phyloP scores from a whole-genome alignment of 2,797 vertebrate genomes.

The Eleutherodactylus coqui region DNA sequence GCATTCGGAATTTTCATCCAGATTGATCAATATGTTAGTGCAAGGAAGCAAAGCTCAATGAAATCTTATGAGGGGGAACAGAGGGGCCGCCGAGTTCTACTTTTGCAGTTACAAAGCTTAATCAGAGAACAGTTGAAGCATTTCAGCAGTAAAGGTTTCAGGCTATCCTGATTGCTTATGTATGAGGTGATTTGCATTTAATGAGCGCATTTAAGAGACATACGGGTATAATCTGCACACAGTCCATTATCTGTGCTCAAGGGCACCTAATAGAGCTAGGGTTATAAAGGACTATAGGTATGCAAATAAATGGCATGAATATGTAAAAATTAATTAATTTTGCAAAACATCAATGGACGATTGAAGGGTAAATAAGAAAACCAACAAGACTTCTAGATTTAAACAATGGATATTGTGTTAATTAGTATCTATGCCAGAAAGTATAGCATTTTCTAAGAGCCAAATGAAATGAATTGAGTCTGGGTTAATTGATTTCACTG shows the following conservation, averaged over 20 bases:
- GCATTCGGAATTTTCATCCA: constrained; percentile 65
- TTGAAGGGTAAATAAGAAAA: background rate
- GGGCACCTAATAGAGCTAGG: constrained; percentile 44
- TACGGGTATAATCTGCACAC: constrained; percentile 46
- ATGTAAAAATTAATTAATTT: constrained; percentile 35
- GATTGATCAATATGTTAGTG: constrained; percentile 63
- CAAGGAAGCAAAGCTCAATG: constrained; percentile 57
- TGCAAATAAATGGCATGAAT: constrained; percentile 46
- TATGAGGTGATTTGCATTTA: constrained; percentile 58
- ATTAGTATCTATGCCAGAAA: constrained; percentile 7
- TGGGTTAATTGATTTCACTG: constrained; percentile 30
- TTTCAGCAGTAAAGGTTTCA: constrained; percentile 45
- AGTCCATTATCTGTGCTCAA: constrained; percentile 56
- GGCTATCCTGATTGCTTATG: constrained; percentile 56
- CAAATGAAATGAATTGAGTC: background rate
- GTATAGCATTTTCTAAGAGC: background rate
- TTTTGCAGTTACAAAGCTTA: constrained; percentile 26
- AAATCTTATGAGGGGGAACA: constrained; percentile 19
- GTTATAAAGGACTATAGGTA: constrained; percentile 17
- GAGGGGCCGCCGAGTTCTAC: constrained; percentile 8
- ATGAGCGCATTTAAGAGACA: constrained; percentile 47
- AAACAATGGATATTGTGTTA: constrained; percentile 4
- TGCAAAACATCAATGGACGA: constrained; percentile 8
- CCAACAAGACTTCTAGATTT: background rate
- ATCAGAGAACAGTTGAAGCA: constrained; percentile 35